A percentile compares a stretch with the other conserved stretches of the same genome.
These are phyloP conservation scores for Porites evermanni DNA, from an alignment of 92 coral and sea anemone genomes.

Conservation along the genomic window DNA sequence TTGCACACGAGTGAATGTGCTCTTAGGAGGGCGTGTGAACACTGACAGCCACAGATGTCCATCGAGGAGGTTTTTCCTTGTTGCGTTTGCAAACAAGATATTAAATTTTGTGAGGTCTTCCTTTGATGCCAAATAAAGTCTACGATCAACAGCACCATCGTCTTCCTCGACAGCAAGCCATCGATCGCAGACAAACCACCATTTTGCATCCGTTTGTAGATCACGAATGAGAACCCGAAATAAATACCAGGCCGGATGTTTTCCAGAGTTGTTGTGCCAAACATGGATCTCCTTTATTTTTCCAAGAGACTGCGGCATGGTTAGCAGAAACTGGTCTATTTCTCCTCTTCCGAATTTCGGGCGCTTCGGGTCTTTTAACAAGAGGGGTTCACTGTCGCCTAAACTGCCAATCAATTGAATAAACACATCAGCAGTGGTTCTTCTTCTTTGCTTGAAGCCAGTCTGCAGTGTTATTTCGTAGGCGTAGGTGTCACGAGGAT, in stretches of 20 bases:
- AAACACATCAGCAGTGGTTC: slow-evolving; percentile 91
- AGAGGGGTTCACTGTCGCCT: slow-evolving; percentile 85
- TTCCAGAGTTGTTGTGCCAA: slow-evolving; percentile 95
- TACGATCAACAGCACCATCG: slow-evolving; percentile 82
- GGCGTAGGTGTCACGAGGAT: slow-evolving; percentile 86
- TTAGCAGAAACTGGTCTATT: slow-evolving; percentile 84
- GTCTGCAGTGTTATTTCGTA: slow-evolving; percentile 92
- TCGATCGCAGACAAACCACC: slow-evolving; percentile 93
- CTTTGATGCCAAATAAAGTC: slow-evolving; percentile 67
- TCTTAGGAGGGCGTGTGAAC: slow-evolving; percentile 89
- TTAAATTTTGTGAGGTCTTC: slow-evolving; percentile 87
- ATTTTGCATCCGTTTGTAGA: slow-evolving; percentile 82
- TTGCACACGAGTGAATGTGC: slow-evolving; percentile 93
- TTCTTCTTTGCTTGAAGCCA: slow-evolving; percentile 78
- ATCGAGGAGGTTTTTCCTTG: slow-evolving; percentile 90
- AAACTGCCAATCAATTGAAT: slow-evolving; percentile 76
- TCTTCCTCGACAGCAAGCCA: slow-evolving; percentile 97
- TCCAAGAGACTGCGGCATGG: slow-evolving; percentile 91
- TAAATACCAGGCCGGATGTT: slow-evolving; percentile 87
- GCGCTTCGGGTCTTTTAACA: slow-evolving; percentile 77
- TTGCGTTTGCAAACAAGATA: slow-evolving; percentile 86
- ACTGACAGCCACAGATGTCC: slow-evolving; percentile 97
- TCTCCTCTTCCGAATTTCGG: slow-evolving; percentile 77
- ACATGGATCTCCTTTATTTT: slow-evolving; percentile 74
- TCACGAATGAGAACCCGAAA: slow-evolving; percentile 88